phyloP scores from a whole-genome alignment of 2,888 invertebrate species.

The Nephrotoma flavescens region DNA sequence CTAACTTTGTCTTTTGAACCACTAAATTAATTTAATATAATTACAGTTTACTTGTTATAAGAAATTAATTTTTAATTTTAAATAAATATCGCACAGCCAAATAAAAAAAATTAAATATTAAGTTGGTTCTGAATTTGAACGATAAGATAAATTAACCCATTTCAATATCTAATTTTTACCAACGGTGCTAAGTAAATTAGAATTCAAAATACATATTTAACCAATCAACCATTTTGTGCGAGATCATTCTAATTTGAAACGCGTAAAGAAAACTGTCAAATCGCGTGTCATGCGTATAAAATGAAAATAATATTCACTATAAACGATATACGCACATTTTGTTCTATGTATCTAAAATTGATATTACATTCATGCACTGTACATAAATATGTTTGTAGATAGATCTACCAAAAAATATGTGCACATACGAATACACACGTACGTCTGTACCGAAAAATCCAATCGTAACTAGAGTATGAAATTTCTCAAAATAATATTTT shows the following conservation, averaged over 20 bases:
- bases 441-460: not conserved
- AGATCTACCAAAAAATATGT: not conserved
- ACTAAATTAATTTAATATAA: no score
- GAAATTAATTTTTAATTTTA: no score
- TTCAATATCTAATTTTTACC: no score
- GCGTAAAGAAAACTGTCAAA: not conserved
- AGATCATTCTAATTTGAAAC: not conserved
- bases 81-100: no score
- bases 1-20: no score
- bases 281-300: not conserved
- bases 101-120: no score
- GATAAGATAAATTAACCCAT: no score
- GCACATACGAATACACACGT: not conserved
- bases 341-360: not conserved
- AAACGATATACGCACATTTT: not conserved
- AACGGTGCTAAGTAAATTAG: not conserved
- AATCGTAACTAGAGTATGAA: not conserved
- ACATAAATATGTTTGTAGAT: not conserved
- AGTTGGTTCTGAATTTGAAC: no score
- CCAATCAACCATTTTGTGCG: not conserved
- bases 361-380: not conserved
- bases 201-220: not conserved
- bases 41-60: no score
- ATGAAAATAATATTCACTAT: not conserved
- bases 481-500: not conserved